These are phyloP conservation scores for Tachysurus vachellii DNA, from an alignment of 2,113 vertebrate genomes.

Conservation along the genomic window DNA sequence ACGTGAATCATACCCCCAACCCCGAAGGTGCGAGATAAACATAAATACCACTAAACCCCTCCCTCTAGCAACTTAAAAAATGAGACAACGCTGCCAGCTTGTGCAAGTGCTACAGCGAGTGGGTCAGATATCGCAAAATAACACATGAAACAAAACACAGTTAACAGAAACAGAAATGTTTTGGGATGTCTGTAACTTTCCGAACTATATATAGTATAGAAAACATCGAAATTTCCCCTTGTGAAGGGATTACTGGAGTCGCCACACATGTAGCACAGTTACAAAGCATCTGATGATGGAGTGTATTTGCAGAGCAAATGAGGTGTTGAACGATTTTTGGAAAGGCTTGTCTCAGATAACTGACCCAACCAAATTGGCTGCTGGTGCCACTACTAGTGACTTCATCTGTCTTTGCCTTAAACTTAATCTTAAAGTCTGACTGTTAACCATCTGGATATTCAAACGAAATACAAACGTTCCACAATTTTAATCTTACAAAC, in stretches of 20 bases:
- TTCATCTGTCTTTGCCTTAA: neutral
- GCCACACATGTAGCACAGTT: too few relatives aligned
- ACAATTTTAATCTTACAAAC: neutral
- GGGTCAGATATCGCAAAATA: neutral
- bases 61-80: neutral
- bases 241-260: neutral
- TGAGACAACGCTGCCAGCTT: neutral
- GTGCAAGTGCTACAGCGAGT: neutral
- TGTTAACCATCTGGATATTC: neutral
- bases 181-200: neutral
- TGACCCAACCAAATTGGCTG: neutral
- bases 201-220: neutral
- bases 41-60: too few relatives aligned
- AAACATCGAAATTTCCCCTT: neutral
- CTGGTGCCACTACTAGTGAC: neutral
- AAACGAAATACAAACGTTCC: neutral
- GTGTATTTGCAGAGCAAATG: neutral
- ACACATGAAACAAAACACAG: neutral
- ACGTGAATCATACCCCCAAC: too few relatives aligned
- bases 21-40: too few relatives aligned
- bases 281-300: neutral
- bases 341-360: neutral
- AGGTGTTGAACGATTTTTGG: conserved; percentile 9
- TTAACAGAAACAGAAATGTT: neutral
- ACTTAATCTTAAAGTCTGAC: neutral